phyloP scores from a whole-genome alignment of 2,888 invertebrate genomes.

The Cyrtodaria siliqua region DNA sequence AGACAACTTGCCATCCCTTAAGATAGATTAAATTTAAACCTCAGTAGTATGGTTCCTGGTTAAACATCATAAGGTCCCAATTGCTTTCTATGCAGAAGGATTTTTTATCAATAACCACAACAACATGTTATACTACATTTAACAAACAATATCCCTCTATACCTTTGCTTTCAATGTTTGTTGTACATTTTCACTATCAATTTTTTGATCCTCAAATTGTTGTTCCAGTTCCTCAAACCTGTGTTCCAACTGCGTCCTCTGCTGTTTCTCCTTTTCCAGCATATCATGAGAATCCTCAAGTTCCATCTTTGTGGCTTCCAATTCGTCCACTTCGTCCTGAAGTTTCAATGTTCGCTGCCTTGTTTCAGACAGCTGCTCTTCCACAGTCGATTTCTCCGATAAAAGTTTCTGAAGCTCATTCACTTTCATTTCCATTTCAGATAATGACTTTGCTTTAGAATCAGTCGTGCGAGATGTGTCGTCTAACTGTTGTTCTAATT shows the following conservation, averaged over 20 bases:
- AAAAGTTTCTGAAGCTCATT: slow-evolving; percentile 64
- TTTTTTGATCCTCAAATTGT: slow-evolving; percentile 75
- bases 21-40: no score
- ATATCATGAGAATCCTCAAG: slow-evolving; percentile 67
- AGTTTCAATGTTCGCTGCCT: slow-evolving; percentile 44
- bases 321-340: slow-evolving; percentile 64
- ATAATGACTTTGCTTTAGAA: slow-evolving; percentile 57
- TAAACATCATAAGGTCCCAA: no score
- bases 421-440: slow-evolving; percentile 58
- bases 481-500: slow-evolving; percentile 65
- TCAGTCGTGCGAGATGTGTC: slow-evolving; percentile 63
- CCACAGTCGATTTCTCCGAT: slow-evolving; percentile 52
- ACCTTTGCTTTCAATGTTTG: slow-evolving; percentile 74
- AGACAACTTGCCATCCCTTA: no score
- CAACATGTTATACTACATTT: no score
- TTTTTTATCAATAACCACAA: no score
- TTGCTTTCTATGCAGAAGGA: no score
- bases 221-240: slow-evolving; percentile 76
- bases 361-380: slow-evolving; percentile 57
- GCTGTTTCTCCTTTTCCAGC: slow-evolving; percentile 67
- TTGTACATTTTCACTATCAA: slow-evolving; percentile 75
- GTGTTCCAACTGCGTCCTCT: slow-evolving; percentile 65
- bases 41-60: no score
- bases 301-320: slow-evolving; percentile 66
- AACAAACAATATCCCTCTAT: no score